Conservation (phyloP, 2,797 vertebrate genomes). For the Xiphorhynchus erythropygius region DNA sequence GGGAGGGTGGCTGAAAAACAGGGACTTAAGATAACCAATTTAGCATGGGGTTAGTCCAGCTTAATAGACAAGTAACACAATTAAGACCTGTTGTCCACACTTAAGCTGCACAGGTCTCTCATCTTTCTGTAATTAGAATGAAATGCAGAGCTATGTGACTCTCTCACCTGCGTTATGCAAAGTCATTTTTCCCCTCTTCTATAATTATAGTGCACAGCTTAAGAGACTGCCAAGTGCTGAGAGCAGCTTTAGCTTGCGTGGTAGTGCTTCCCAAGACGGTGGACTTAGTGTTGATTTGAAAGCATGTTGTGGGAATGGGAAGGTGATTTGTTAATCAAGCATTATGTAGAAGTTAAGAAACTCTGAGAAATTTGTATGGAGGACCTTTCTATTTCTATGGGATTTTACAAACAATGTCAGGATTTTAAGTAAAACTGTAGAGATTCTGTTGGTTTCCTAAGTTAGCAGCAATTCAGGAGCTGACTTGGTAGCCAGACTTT, state of each 20-base stretch:
- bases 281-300: background rate
- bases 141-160: slow-evolving; percentile 30
- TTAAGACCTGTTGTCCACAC: background rate
- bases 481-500: background rate
- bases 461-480: background rate
- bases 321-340: background rate
- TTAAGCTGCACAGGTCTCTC: background rate
- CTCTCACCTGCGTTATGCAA: background rate
- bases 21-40: background rate
- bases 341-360: background rate
- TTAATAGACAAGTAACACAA: slow-evolving; percentile 32
- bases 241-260: slow-evolving; percentile 3
- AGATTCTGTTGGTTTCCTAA: background rate
- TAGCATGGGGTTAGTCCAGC: background rate
- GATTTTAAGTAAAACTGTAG: background rate
- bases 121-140: slow-evolving; percentile 31
- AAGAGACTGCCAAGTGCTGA: slow-evolving; percentile 17
- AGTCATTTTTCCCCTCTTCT: background rate
- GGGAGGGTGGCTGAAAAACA: background rate
- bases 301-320: background rate
- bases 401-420: background rate
- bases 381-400: background rate
- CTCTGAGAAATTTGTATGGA: background rate
- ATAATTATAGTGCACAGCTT: slow-evolving; percentile 35
- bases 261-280: background rate